phyloP scores from a whole-genome alignment of 2,797 vertebrate species.

The Platyrinchus mystaceus region DNA sequence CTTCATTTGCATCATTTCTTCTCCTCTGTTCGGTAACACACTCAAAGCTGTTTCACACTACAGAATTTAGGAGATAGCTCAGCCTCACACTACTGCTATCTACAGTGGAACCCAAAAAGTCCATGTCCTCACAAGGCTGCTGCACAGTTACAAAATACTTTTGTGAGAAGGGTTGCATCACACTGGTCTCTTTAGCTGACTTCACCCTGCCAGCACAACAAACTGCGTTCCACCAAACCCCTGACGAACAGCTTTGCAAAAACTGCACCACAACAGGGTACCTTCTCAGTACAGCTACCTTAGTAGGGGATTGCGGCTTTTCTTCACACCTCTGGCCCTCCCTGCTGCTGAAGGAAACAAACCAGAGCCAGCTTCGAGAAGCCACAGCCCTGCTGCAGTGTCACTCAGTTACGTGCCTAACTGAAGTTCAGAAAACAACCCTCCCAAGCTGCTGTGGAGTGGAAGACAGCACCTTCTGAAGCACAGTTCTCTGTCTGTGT shows the following conservation, averaged over 20 bases:
- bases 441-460: background rate
- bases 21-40: background rate
- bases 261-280: background rate
- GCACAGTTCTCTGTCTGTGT: background rate
- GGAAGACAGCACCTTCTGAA: background rate
- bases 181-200: background rate
- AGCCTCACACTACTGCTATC: background rate
- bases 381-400: background rate
- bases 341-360: background rate
- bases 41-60: background rate
- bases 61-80: background rate
- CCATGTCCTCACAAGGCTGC: background rate
- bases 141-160: background rate
- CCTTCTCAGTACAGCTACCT: background rate
- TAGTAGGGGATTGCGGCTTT: background rate
- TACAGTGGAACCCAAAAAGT: background rate
- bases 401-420: accelerated
- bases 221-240: background rate
- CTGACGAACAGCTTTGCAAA: background rate
- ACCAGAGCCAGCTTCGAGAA: accelerated
- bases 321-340: background rate
- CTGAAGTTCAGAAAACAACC: background rate
- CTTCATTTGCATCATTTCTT: background rate
- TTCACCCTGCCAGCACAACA: background rate
- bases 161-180: background rate